A percentile compares a stretch with the other conserved stretches of the same genome.
These are phyloP conservation scores for Accipiter cooperii DNA, from an alignment of 2,113 vertebrate species.

Conservation along the genomic window DNA sequence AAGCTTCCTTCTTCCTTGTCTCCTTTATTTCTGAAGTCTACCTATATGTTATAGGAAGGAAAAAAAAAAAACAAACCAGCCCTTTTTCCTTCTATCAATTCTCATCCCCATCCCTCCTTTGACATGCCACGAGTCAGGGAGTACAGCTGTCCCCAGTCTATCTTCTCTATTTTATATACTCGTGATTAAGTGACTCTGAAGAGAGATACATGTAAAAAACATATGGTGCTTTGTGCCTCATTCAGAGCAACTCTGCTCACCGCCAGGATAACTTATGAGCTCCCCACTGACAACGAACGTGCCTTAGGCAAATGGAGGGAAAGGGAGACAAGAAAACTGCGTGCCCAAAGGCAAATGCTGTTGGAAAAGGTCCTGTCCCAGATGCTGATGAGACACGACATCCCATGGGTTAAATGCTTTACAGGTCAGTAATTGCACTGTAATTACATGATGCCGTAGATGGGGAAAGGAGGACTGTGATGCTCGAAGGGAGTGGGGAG, in stretches of 20 bases:
- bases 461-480: not conserved
- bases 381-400: not conserved
- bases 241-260: not conserved
- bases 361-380: not conserved
- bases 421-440: not conserved
- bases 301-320: not conserved
- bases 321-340: not conserved
- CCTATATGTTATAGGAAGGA: not conserved
- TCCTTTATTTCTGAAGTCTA: not conserved
- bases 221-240: not conserved
- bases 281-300: not conserved
- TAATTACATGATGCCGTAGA: not conserved
- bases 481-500: not conserved
- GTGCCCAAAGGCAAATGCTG: not conserved
- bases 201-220: conserved; percentile 29
- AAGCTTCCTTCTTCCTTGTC: not conserved
- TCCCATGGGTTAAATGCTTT: not conserved
- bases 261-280: not conserved
- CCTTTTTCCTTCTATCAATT: not conserved
- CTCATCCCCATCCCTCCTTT: not conserved
- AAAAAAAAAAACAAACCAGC: not conserved
- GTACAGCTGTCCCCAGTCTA: conserved; percentile 11
- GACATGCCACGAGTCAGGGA: not conserved
- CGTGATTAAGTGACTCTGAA: conserved; percentile 31
- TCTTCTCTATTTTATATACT: not conserved